Conservation (phyloP, 2,797 vertebrate species). For the Notolepis coatsorum region DNA sequence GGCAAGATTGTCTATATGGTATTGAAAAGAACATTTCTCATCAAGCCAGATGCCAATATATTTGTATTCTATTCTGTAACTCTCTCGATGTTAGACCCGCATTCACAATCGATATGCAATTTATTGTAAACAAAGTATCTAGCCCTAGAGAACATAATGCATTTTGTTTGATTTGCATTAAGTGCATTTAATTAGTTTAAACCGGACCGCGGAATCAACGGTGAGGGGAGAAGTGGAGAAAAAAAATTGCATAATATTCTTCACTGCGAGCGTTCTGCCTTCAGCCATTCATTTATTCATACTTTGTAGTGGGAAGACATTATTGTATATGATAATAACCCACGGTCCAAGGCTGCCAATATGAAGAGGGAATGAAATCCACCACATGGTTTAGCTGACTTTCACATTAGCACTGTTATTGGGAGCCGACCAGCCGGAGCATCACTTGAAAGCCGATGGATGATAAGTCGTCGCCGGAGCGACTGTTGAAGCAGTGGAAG, state of each 20-base stretch:
- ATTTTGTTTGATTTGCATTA: too few relatives aligned
- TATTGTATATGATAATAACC: not conserved
- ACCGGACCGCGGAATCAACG: constrained; percentile 4
- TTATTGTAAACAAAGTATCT: too few relatives aligned
- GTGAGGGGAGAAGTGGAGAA: constrained; percentile 24
- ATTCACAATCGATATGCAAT: too few relatives aligned
- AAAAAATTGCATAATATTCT: constrained; percentile 21
- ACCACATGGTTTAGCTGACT: constrained; percentile 30
- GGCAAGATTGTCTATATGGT: too few relatives aligned
- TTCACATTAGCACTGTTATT: constrained; percentile 35
- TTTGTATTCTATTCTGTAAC: too few relatives aligned
- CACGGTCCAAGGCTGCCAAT: constrained; percentile 10
- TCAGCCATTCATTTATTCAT: constrained; percentile 43
- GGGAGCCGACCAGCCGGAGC: constrained; percentile 33
- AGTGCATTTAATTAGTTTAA: too few relatives aligned
- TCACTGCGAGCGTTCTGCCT: constrained; percentile 17
- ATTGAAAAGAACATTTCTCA: too few relatives aligned
- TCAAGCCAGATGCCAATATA: too few relatives aligned
- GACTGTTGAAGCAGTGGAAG: constrained; percentile 22
- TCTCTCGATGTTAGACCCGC: too few relatives aligned
- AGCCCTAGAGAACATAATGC: too few relatives aligned
- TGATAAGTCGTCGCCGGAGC: constrained; percentile 31
- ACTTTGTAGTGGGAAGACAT: not conserved
- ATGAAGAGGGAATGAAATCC: constrained; percentile 24
- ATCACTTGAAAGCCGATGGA: constrained; percentile 50